These are phyloP conservation scores for Bombyx huttoni DNA, from an alignment of 2,888 invertebrate species.

Conservation along the genomic window DNA sequence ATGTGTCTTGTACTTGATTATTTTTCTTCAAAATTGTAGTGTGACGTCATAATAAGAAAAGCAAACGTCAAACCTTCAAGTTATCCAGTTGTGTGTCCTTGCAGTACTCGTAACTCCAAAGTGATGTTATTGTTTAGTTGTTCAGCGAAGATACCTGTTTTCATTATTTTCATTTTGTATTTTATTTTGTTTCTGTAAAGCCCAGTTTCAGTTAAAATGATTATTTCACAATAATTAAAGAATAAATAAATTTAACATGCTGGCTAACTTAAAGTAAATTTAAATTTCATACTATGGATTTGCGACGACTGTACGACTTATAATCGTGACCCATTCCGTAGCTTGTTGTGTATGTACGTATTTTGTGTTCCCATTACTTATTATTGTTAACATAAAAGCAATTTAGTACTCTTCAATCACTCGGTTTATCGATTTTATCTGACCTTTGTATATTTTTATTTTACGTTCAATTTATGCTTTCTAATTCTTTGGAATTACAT, in stretches of 20 bases:
- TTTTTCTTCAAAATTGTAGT: constrained; percentile 17
- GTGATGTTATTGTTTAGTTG: constrained; percentile 30
- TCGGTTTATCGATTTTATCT: constrained; percentile 58
- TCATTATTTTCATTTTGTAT: background rate
- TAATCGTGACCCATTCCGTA: constrained; percentile 64
- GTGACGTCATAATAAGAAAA: constrained; percentile 58
- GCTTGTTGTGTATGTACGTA: constrained; percentile 70
- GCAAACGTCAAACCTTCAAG: constrained; percentile 52
- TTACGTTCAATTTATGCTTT: background rate
- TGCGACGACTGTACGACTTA: constrained; percentile 66
- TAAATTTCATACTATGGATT: constrained; percentile 41
- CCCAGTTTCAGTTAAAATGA: background rate
- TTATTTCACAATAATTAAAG: constrained; percentile 6
- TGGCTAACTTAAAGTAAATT: background rate
- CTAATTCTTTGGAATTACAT: background rate
- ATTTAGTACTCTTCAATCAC: constrained; percentile 43
- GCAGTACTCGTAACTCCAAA: constrained; percentile 71
- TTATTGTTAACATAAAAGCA: background rate
- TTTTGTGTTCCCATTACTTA: constrained; percentile 37
- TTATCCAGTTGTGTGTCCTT: constrained; percentile 54
- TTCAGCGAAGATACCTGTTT: constrained; percentile 38
- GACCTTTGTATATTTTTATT: constrained; percentile 12
- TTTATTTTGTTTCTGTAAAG: background rate
- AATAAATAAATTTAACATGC: constrained; percentile 1
- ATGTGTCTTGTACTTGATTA: constrained; percentile 31